Evolutionary conservation across 2,797 vertebrate genomes (phyloP).

Genomic region (Sciurus carolinensis): DNA sequence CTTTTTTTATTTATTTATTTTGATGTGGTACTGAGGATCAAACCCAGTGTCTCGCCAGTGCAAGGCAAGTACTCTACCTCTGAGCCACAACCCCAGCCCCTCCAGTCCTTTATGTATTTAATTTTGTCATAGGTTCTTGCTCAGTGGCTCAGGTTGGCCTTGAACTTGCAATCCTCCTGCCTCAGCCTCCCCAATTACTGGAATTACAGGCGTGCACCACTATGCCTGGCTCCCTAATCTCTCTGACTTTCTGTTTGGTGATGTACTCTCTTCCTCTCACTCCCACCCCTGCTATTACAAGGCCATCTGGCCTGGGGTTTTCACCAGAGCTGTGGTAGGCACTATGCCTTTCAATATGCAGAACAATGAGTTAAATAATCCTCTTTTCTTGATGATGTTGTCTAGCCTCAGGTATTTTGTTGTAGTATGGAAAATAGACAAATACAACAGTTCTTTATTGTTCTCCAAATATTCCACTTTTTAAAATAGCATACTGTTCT

Average conservation of each 20-base stretch:
- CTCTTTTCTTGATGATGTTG: not conserved
- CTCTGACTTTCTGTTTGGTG: not conserved
- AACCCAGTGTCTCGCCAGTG: too few relatives aligned
- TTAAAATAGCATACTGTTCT: not conserved
- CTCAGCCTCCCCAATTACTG: too few relatives aligned
- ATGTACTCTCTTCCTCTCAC: not conserved
- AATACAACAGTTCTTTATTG: not conserved
- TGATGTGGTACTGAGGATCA: too few relatives aligned
- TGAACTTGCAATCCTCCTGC: too few relatives aligned
- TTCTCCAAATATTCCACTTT: conserved; percentile 5
- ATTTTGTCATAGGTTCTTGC: too few relatives aligned
- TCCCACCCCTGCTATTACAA: not conserved
- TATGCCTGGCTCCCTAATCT: not conserved
- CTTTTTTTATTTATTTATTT: too few relatives aligned
- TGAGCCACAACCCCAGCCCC: too few relatives aligned
- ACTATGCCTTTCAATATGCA: not conserved
- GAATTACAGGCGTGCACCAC: too few relatives aligned
- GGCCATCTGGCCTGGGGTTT: not conserved
- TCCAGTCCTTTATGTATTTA: too few relatives aligned
- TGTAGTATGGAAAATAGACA: not conserved
- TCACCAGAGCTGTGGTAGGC: not conserved
- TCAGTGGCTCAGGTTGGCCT: too few relatives aligned
- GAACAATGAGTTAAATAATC: not conserved
- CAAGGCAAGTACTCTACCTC: too few relatives aligned
- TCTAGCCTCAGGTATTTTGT: not conserved